Evolutionary conservation across 2,797 vertebrate genomes (phyloP), one percentile per base, ranked within the genome.

Genomic region (Australoheros facetus): DNA sequence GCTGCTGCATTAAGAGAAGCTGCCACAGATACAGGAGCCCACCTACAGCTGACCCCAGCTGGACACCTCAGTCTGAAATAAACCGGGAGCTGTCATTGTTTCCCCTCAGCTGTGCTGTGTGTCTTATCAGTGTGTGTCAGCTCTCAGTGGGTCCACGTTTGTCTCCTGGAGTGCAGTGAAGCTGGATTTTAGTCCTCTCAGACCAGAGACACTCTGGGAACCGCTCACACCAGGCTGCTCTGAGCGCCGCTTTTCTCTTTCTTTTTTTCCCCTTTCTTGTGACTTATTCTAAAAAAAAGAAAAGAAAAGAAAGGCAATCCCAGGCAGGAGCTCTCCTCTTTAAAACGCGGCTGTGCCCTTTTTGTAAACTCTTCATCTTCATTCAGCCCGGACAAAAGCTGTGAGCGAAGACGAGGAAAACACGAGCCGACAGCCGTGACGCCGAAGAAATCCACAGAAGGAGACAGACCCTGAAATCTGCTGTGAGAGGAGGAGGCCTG

Each of bases 341-440:
- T 32, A 70, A 32, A n/a, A 53, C 11, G 5, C 39, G 1, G 62
- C 23, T 1, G 5, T 48, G 62, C 39, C 39, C 62, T 48, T 42
- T 66, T 12, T 48, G 39, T 16, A 66, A 66, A 28, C 39, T 48
- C 62, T 66, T 48, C 45, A 48, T 7, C 5, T 23, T 48, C 62
- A 16, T 66, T 66, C 23, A 45, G 14, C 39, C 21, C 23, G 2
- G 23, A 70, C 66, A 70, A 70, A 70, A 51, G 66, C 66, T 21
- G 19, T n/a, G 45, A 53, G 71, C 21, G 75, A 77, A 12, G 16
- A 4, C 12, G 7, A 71, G 55, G 42, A 73, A 28, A 48, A 83
- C 57, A 7, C 10, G 26, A 72, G 16, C 42, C 6, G 80, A 87
- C 78, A 48, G 39, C 48, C 17, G 75, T 78, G 83, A 80, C 77